Evolutionary conservation across 2,888 invertebrate genomes (phyloP).

Genomic region (Ramazzottius varieornatus): DNA sequence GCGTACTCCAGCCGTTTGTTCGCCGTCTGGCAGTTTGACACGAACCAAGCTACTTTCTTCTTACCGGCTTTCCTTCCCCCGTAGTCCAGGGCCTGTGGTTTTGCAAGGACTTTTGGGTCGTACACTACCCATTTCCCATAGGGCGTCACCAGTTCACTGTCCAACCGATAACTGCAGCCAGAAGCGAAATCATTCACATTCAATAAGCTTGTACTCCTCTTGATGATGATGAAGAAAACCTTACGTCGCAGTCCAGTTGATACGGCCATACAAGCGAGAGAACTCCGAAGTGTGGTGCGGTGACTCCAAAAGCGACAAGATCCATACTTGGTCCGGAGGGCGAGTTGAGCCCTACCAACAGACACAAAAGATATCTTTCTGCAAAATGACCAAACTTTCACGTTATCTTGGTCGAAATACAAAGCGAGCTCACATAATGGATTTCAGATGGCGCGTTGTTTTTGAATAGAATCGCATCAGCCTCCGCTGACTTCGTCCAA

Average conservation of each 20-base stretch:
- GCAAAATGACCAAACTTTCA: too few relatives aligned
- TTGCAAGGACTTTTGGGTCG: not conserved
- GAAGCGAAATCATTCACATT: too few relatives aligned
- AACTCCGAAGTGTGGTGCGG: slow-evolving; percentile 19
- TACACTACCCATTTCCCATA: slow-evolving; percentile 19
- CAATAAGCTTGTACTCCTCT: too few relatives aligned
- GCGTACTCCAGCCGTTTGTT: slow-evolving; percentile 19
- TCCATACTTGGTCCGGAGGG: slow-evolving; percentile 17
- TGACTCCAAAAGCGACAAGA: slow-evolving; percentile 20
- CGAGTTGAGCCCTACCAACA: not conserved
- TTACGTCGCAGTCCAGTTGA: slow-evolving; percentile 25
- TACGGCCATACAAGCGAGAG: slow-evolving; percentile 10
- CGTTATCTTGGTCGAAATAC: too few relatives aligned
- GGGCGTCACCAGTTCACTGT: slow-evolving; percentile 23
- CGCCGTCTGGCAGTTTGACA: slow-evolving; percentile 22
- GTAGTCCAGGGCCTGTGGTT: slow-evolving; percentile 10
- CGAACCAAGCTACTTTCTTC: slow-evolving; percentile 23
- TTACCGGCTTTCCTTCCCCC: slow-evolving; percentile 17
- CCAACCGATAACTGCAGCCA: slow-evolving; percentile 15
- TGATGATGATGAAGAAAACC: too few relatives aligned
- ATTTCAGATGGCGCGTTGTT: too few relatives aligned
- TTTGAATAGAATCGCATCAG: not conserved
- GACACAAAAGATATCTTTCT: too few relatives aligned
- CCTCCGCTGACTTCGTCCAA: slow-evolving; percentile 7
- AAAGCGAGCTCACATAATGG: too few relatives aligned